Conservation (phyloP, 2,797 vertebrate species). For the Leuciscus waleckii region DNA sequence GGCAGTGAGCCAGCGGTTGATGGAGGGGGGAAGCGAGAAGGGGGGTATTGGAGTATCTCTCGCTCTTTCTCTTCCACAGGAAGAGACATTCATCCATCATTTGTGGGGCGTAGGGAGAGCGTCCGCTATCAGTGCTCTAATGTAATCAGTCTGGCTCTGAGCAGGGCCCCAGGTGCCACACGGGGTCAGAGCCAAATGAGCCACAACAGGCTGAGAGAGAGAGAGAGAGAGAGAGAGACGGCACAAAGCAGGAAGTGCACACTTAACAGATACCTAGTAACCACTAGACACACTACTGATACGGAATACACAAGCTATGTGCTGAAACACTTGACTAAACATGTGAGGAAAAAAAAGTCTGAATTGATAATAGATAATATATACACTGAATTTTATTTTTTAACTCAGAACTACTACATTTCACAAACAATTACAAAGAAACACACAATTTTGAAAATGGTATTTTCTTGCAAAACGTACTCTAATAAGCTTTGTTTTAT, state of each 20-base stretch:
- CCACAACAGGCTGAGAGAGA: slow-evolving; percentile 27
- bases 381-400: not conserved
- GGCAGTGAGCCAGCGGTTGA: slow-evolving; percentile 51
- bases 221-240: not conserved
- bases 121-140: slow-evolving; percentile 57
- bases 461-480: not conserved
- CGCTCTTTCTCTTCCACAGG: slow-evolving; percentile 31
- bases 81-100: slow-evolving; percentile 54
- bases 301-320: not conserved
- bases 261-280: slow-evolving; percentile 30
- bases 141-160: slow-evolving; percentile 56
- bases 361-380: not conserved
- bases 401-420: not conserved
- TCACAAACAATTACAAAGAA: not conserved
- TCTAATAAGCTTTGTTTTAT: not conserved
- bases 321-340: not conserved
- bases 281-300: slow-evolving; percentile 11
- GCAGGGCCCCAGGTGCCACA: slow-evolving; percentile 38
- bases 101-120: slow-evolving; percentile 41
- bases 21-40: slow-evolving; percentile 30
- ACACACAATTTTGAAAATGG: not conserved
- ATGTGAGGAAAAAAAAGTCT: not conserved
- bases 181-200: slow-evolving; percentile 38
- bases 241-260: slow-evolving; percentile 12
- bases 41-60: slow-evolving; percentile 38